phyloP scores from a whole-genome alignment of 2,113 vertebrate species.

The Actenoides lindsayi region DNA sequence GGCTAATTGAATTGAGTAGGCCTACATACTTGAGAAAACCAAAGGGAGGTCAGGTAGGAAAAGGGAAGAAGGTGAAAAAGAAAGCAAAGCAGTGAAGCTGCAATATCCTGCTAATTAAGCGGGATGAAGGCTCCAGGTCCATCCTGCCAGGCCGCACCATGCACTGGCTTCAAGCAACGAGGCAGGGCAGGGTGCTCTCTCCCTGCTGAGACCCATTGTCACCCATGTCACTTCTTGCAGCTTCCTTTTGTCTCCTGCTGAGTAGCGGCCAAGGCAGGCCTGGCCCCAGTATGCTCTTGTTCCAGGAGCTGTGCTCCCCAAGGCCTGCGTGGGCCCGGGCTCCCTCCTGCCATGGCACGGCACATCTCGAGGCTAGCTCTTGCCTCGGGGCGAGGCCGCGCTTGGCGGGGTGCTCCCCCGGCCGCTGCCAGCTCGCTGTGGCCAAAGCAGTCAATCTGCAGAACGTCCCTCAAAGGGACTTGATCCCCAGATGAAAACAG shows the following conservation, averaged over 20 bases:
- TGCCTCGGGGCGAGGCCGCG: accelerated
- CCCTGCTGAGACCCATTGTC: background rate
- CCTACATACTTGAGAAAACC: conserved; percentile 8
- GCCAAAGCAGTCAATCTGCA: background rate
- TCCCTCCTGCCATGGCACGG: background rate
- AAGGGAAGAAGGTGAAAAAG: conserved; percentile 50
- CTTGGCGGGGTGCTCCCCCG: background rate
- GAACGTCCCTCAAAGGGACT: background rate
- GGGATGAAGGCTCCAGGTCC: background rate
- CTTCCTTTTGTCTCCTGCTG: background rate
- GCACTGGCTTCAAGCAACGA: background rate
- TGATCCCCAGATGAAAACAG: background rate
- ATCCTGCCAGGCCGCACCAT: background rate
- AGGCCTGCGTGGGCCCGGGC: background rate
- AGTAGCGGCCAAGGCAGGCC: background rate
- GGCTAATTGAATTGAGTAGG: conserved; percentile 68
- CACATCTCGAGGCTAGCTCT: background rate
- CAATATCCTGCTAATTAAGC: background rate
- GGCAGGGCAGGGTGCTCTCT: background rate
- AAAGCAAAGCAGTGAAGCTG: conserved; percentile 6
- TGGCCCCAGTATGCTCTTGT: background rate
- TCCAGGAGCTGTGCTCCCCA: background rate
- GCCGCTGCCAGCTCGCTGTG: background rate
- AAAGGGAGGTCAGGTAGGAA: conserved; percentile 23
- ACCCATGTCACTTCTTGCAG: background rate